Base-by-base conservation (phyloP, 1,140 invertebrate genomes). In the Wiebesia pumilae region DNA sequence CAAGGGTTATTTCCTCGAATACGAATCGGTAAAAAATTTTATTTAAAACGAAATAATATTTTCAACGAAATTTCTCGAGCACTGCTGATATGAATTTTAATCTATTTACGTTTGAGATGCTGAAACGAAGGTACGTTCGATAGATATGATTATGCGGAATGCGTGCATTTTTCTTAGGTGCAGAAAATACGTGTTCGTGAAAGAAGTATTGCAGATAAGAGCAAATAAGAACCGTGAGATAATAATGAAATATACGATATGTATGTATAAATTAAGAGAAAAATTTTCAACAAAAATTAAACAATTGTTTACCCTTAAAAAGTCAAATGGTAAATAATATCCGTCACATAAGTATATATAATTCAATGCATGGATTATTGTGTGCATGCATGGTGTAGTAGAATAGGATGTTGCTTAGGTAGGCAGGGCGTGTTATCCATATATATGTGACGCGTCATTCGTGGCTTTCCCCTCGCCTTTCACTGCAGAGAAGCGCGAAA, bases 401-500 rank as follows among this genome's bases (percentile, higher is more conserved):
- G 14, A n/a, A 40, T 40, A n/a, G 38, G 30, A 43, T 43, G 24
- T 43, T 40, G 27, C 33, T 40, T 78, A 62, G 65, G 38, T 77
- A 43, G 71, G 71, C 43, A 43, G 27, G 38, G 40, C 54, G 71
- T 77, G 73, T 84, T 84, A 84, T 84, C 83, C 73, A 75, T 78
- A 35, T n/a, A n/a, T 78, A 47, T 67, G 73, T 33, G 38, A 67
- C n/a, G 71, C 38, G 40, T 58, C 30, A 33, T 24, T 51, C 24
- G 16, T 33, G 54, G 27, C n/a, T 19, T 38, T 54, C 54, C 73
- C 58, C 73, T 78, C 73, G 10, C 35, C 35, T 78, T 78, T 75
- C 58, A 27, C 30, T 40, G 62, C 21, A 81, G 62, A 43, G 10
- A 43, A 71, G 69, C 14, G 43, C 51, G n/a, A 30, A 43, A 82